Evolutionary conservation across 2,797 vertebrate species (phyloP), one percentile per base, ranked within the genome.

Genomic region (Takifugu ocellatus): DNA sequence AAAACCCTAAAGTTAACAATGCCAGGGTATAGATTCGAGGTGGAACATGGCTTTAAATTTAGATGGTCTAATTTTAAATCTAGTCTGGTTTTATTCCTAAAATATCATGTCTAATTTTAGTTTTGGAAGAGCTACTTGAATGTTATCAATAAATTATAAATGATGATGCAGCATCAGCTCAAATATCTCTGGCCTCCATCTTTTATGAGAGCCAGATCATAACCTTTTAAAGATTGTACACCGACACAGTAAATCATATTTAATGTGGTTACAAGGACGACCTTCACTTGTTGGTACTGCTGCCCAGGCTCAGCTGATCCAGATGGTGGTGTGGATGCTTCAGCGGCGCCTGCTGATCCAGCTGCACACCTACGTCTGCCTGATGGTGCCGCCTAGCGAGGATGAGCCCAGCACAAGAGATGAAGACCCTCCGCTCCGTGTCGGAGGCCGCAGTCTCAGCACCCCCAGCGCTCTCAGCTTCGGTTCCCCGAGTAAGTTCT

Each of bases 291-390:
- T 42, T 65, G 4, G 39, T 27, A 50, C 33, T 57, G 29, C 36
- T 55, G 25, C 11, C 14, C 86, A 99, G 97, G 94, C 94, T 5
- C 94, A 96, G 86, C 90, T 99, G 27, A 95, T 99, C 61, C 97
- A 97, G 81, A 98, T 98, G 97, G 96, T 99, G 74, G 93, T 98
- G 58, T 99, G 97, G 97, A 95, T 98, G 95, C 93, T 99, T 1
- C 97, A 99, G 82, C 94, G 81, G 53, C 89, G 95, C 21, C 92
- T 98, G 29, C 91, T 99, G 12, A 94, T 97, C 64, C 97, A 99
- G 88, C 90, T 99, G 24, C 97, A 99, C 88, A 99, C 97, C 0
- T 99, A 97, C 0, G 95, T 95, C 21, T 98, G 97, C 74, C 86
- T 99, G 60, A 88, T 99, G 90, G 95, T 94, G 53, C 91, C 95